Percentiles rank a stretch among this genome's conserved stretches.
These are phyloP conservation scores for Oryzias sinensis DNA, from an alignment of 2,797 vertebrate genomes.

Conservation along the genomic window DNA sequence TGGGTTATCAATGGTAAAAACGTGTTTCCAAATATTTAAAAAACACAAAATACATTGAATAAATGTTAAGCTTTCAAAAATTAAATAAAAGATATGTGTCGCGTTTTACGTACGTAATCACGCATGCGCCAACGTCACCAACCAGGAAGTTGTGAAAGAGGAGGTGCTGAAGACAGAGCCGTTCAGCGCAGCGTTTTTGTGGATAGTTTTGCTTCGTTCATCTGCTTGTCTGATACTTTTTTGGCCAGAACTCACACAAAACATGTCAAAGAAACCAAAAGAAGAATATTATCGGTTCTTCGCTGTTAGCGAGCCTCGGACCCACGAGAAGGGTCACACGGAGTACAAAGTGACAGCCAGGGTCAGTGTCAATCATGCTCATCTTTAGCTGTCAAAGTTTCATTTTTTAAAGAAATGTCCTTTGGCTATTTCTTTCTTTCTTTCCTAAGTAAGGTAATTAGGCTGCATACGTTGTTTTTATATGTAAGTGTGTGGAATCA, in stretches of 20 bases:
- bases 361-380: conserved; percentile 68
- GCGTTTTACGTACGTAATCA: neutral
- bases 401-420: too few relatives aligned
- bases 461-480: too few relatives aligned
- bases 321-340: conserved; percentile 90
- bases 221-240: neutral
- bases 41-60: too few relatives aligned
- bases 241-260: neutral
- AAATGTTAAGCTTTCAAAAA: too few relatives aligned
- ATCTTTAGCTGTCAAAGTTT: neutral
- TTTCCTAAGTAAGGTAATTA: too few relatives aligned
- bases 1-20: too few relatives aligned
- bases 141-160: conserved; percentile 49
- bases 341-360: conserved; percentile 89
- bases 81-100: too few relatives aligned
- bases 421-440: too few relatives aligned
- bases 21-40: too few relatives aligned
- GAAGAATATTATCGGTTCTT: conserved; percentile 87
- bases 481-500: too few relatives aligned
- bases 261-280: conserved; percentile 84
- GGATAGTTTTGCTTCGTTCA: neutral
- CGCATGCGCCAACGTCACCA: conserved; percentile 27
- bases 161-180: conserved; percentile 23
- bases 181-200: too few relatives aligned
- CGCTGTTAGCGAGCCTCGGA: conserved; percentile 82